A percentile compares a stretch with the other conserved stretches of the same genome.
phyloP scores from a whole-genome alignment of 1,140 invertebrate species.

The Thaumatotibia leucotreta region DNA sequence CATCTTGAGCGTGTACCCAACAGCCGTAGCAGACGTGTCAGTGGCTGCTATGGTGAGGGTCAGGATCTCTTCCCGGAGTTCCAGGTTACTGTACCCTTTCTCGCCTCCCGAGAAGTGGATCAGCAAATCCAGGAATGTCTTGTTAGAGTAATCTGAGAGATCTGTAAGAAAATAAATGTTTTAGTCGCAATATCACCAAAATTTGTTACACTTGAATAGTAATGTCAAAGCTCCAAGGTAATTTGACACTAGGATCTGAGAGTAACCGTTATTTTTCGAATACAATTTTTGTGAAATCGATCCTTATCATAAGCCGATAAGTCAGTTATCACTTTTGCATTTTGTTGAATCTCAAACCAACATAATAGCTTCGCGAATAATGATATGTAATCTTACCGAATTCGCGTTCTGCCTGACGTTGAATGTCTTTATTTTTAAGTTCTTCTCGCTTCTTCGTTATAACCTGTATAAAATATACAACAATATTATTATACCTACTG shows the following conservation, averaged over 20 bases:
- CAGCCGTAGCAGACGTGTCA: slow-evolving; percentile 40
- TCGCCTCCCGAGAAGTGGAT: slow-evolving; percentile 44
- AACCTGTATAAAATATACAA: slow-evolving; percentile 30
- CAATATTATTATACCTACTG: too few species aligned
- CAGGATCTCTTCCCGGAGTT: slow-evolving; percentile 47
- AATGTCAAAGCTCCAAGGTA: too few species aligned
- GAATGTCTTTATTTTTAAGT: slow-evolving; percentile 29
- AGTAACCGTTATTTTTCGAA: too few species aligned
- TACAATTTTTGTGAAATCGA: too few species aligned
- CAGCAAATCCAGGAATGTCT: slow-evolving; percentile 37
- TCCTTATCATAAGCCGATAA: too few species aligned
- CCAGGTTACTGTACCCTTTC: slow-evolving; percentile 42
- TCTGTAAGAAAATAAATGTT: background rate
- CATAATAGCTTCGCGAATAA: too few species aligned
- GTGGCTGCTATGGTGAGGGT: slow-evolving; percentile 44
- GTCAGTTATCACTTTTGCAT: too few species aligned
- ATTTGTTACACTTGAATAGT: too few species aligned
- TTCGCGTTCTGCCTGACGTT: slow-evolving; percentile 34
- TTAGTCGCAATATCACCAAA: too few species aligned
- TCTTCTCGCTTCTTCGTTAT: slow-evolving; percentile 40
- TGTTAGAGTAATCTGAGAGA: slow-evolving; percentile 20
- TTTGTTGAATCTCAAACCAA: too few species aligned
- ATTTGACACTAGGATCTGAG: too few species aligned
- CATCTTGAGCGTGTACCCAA: slow-evolving; percentile 37
- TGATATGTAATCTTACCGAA: slow-evolving; percentile 28